Percentiles rank a stretch among this genome's conserved stretches.
phyloP scores from a whole-genome alignment of 2,888 invertebrate species.

The Eristalis arbustorum region DNA sequence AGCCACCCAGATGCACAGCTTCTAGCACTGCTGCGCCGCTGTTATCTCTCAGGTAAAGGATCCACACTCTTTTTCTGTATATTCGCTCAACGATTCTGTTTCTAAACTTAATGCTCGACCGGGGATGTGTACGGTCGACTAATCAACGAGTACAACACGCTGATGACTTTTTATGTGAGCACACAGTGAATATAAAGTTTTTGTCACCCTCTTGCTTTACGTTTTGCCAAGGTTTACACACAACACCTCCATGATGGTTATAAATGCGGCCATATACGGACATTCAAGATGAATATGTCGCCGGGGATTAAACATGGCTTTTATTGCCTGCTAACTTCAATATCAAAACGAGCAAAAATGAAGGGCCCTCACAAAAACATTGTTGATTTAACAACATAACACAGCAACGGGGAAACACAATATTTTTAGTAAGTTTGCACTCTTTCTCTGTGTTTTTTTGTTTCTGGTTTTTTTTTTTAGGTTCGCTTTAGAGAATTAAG shows the following conservation, averaged over 20 bases:
- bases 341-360: slow-evolving; percentile 47
- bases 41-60: slow-evolving; percentile 63
- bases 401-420: slow-evolving; percentile 43
- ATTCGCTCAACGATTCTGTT: slow-evolving; percentile 47
- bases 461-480: slow-evolving; percentile 13
- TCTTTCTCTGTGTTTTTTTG: not conserved
- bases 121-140: slow-evolving; percentile 69
- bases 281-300: slow-evolving; percentile 69
- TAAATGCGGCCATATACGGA: slow-evolving; percentile 53
- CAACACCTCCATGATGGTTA: slow-evolving; percentile 56
- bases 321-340: slow-evolving; percentile 63
- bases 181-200: slow-evolving; percentile 63
- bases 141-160: slow-evolving; percentile 70
- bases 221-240: slow-evolving; percentile 51
- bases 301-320: slow-evolving; percentile 69
- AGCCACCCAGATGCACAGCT: slow-evolving; percentile 29
- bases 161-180: slow-evolving; percentile 69
- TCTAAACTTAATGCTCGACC: slow-evolving; percentile 69
- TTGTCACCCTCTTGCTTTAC: slow-evolving; percentile 64
- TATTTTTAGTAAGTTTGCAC: slow-evolving; percentile 58
- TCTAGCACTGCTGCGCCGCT: slow-evolving; percentile 36
- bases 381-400: slow-evolving; percentile 61
- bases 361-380: slow-evolving; percentile 39
- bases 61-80: slow-evolving; percentile 31
- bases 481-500: slow-evolving; percentile 52